Conservation (phyloP, 2,888 invertebrate species). For the Terebella lapidaria region DNA sequence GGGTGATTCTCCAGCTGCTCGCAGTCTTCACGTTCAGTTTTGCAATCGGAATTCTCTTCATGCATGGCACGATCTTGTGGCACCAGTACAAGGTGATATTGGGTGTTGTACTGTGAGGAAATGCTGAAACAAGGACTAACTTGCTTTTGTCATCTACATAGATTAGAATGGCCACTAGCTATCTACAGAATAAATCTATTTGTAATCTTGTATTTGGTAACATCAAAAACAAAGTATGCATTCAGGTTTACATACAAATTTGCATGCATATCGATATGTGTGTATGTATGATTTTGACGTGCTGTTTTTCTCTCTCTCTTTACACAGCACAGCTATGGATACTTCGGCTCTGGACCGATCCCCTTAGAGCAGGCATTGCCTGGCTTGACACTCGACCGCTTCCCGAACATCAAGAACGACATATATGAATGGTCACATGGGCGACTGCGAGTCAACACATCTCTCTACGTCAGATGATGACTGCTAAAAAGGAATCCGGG, state of each 20-base stretch:
- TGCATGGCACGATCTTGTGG: constrained; percentile 7
- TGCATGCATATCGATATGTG: too few species aligned
- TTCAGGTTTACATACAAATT: too few species aligned
- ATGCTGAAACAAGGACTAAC: too few species aligned
- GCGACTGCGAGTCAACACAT: constrained; percentile 2
- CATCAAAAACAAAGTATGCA: neutral
- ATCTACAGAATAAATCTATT: too few species aligned
- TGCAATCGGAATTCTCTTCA: constrained; percentile 3
- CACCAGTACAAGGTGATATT: constrained; percentile 9
- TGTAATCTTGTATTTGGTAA: neutral
- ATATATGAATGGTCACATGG: constrained; percentile 6
- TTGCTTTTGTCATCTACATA: too few species aligned
- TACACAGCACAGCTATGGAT: constrained; percentile 4
- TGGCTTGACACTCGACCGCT: neutral
- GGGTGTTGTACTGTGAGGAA: too few species aligned
- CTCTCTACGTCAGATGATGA: neutral
- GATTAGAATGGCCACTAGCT: too few species aligned
- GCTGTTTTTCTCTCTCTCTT: neutral
- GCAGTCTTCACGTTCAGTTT: constrained; percentile 2
- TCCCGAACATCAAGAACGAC: neutral
- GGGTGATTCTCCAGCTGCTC: constrained; percentile 6
- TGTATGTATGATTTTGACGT: neutral
- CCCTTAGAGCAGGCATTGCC: neutral
- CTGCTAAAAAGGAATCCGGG: too few species aligned
- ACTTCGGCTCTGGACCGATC: neutral